Base-by-base conservation (phyloP, 2,888 invertebrate species). In the Hypomecis atomaria region DNA sequence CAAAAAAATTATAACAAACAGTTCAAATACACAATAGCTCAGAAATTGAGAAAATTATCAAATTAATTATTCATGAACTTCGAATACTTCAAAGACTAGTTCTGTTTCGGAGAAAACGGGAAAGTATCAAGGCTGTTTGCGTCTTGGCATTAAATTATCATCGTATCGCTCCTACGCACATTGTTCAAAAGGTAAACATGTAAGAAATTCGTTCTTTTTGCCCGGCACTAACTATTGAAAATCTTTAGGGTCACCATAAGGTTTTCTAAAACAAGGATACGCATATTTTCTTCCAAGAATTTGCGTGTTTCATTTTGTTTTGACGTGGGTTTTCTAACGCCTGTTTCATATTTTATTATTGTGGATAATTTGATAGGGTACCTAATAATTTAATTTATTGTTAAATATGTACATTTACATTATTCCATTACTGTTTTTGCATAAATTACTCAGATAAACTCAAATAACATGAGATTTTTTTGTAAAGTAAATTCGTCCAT, bases 161-260 rank as follows among this genome's bases (percentile, higher is more conserved):
- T 77, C 76, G 77, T 78, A 78, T 79, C 74, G 78, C 84, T 85
- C 86, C 87, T 87, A 87, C 83, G 85, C 84, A 84, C 79, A 83
- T 85, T 86, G 83, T 85, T 84, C 78, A 74, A 79, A 85, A 85
- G 73, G 84, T 86, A 88, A 89, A 89, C 85, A 89, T 79, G 79
- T 82, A 80, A 82, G 84, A 85, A 83, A 85, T 84, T 81, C 83
- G 78, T 83, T 84, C 81, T 80, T 83, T 83, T 86, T 86, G 84
- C 85, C 78, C 79, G 77, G 73, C 78, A 71, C 78, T 78, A 82
- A 84, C 84, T 83, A 86, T 83, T 78, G 81, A 78, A 48, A 49
- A 34, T 59, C 42, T 45, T 33, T 59, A 59, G 67, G 44, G 57
- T 37, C 38, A 49, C 69, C 64, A 69, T 54, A 47, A 44, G 48